Evolutionary conservation across 2,797 vertebrate species (phyloP).

Genomic region (Tapirus indicus): DNA sequence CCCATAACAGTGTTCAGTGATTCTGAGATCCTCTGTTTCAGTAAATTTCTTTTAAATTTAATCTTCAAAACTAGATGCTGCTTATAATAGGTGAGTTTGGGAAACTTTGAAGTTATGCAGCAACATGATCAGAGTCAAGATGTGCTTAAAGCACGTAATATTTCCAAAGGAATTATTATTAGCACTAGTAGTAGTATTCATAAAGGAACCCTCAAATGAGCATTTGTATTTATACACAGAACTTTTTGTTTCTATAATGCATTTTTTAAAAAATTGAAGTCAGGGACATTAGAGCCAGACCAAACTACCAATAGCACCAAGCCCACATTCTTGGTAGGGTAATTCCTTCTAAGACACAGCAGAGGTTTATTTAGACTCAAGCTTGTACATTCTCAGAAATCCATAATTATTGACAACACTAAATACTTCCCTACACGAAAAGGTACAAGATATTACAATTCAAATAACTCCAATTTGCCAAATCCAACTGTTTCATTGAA

Average conservation of each 20-base stretch:
- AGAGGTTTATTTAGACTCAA: neutral
- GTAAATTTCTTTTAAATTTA: neutral
- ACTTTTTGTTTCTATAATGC: neutral
- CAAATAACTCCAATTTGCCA: neutral
- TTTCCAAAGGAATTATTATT: neutral
- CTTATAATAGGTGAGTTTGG: neutral
- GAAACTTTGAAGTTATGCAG: neutral
- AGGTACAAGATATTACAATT: neutral
- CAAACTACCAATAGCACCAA: neutral
- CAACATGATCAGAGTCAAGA: neutral
- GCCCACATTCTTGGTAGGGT: neutral
- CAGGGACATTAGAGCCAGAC: neutral
- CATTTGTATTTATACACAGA: neutral
- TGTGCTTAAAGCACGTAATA: neutral
- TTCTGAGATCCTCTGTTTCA: neutral
- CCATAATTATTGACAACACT: neutral
- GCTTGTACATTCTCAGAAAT: neutral
- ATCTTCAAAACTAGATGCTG: neutral
- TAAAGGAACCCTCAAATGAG: neutral
- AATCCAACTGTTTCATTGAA: neutral
- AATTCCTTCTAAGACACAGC: neutral
- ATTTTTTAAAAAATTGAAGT: neutral
- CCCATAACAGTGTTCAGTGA: neutral
- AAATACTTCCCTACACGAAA: neutral
- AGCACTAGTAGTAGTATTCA: neutral